Conservation (phyloP, 2,113 vertebrate genomes). For the Oreotrochilus melanogaster region DNA sequence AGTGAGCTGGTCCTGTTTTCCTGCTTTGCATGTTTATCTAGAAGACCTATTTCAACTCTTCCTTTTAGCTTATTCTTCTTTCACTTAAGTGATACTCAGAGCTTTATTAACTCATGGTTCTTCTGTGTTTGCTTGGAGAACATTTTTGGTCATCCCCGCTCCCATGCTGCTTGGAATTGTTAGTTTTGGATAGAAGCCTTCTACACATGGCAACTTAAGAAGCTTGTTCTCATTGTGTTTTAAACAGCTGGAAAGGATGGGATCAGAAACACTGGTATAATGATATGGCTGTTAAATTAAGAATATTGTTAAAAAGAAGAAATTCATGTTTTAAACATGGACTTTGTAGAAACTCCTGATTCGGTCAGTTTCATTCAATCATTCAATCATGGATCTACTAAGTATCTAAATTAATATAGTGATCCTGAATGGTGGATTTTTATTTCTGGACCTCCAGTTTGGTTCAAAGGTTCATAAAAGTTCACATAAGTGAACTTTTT, state of each 20-base stretch:
- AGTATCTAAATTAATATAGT: neutral
- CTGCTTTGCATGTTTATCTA: neutral
- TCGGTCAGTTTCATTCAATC: neutral
- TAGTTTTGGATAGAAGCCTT: neutral
- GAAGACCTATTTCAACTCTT: neutral
- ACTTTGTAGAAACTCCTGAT: neutral
- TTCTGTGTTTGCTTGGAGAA: neutral
- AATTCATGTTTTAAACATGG: neutral
- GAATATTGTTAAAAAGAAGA: neutral
- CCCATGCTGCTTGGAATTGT: neutral
- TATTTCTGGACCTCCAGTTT: neutral
- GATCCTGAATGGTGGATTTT: neutral
- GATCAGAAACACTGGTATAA: neutral
- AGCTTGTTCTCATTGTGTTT: neutral
- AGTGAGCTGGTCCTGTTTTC: neutral
- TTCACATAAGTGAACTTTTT: neutral
- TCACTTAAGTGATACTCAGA: neutral
- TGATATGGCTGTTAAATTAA: neutral
- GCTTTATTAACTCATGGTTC: neutral
- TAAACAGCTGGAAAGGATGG: neutral
- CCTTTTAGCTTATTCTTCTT: neutral
- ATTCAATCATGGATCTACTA: neutral
- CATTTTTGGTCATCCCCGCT: neutral
- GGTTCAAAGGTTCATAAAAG: neutral
- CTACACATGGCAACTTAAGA: neutral